Percentiles rank a stretch among this genome's conserved stretches.
Conservation (phyloP, 23 tunicate species). For the Trididemnum clinides region DNA sequence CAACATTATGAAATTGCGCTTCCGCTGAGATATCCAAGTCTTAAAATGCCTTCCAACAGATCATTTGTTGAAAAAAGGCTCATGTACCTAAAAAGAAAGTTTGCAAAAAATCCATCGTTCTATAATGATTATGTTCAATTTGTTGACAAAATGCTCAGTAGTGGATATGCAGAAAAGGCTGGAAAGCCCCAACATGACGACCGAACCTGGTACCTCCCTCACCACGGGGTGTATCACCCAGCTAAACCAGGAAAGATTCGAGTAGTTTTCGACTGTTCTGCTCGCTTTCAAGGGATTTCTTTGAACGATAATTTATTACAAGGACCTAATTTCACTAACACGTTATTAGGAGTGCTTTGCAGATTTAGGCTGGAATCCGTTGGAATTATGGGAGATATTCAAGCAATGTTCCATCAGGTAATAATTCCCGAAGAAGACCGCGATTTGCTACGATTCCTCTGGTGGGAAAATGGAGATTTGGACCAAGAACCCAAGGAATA, state of each 20-base stretch:
- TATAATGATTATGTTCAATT: background rate
- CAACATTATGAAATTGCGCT: conserved; percentile 30
- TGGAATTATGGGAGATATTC: conserved; percentile 32
- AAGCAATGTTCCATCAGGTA: conserved; percentile 23
- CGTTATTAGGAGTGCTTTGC: conserved; percentile 26
- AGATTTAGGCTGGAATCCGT: conserved; percentile 30
- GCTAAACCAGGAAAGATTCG: conserved; percentile 24
- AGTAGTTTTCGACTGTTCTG: conserved; percentile 50
- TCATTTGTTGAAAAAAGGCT: background rate
- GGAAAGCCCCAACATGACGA: background rate
- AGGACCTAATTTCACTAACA: conserved; percentile 43
- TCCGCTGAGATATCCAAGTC: background rate
- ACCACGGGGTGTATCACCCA: conserved; percentile 50
- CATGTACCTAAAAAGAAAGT: background rate
- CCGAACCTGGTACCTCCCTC: conserved; percentile 38
- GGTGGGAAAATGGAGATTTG: conserved; percentile 53
- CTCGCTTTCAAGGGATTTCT: conserved; percentile 1
- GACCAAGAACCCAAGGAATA: conserved; percentile 17
- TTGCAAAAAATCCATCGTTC: background rate
- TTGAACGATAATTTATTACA: conserved; percentile 16
- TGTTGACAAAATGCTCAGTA: conserved; percentile 26
- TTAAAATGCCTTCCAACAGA: conserved; percentile 19
- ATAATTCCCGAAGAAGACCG: conserved; percentile 31
- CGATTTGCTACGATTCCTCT: conserved; percentile 31
- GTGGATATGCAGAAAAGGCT: conserved; percentile 41